Evolutionary conservation across 2,113 vertebrate species (phyloP), one percentile per base, ranked within the genome.

Genomic region (Mobula hypostoma): DNA sequence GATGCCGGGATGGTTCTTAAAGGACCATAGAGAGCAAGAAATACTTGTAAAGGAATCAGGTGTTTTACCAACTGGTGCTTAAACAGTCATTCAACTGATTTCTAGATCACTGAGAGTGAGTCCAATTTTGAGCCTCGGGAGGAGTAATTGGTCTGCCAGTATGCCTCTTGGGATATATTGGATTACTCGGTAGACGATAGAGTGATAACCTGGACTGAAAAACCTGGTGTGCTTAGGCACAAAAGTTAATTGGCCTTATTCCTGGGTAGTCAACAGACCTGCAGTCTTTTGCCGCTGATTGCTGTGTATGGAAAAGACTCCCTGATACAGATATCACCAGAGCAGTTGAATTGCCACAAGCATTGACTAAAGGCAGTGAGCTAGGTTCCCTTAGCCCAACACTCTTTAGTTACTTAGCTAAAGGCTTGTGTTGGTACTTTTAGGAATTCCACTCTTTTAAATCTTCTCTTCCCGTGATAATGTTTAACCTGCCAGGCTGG

Each of bases 361-460:
- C 40, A 11, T 19, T 74, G 19, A 40, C 9, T 32, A 32, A 70
- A 32, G 15, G n/a, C 27, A 32, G 27, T n/a, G 29, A 32, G 29
- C 70, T 5, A 93, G 19, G 8, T 56, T 93, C 8, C 68, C 70
- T 74, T 74, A 74, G 9, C 24, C 91, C 36, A 76, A 72, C 70
- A 32, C 61, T 17, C 40, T 76, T 74, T 93, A 12, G 91, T 76
- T 93, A 93, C 56, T 93, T 36, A 74, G 74, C 48, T 48, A 48
- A 48, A 29, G 74, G 36, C 66, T 93, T 74, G 70, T 29, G n/a
- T 93, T 56, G 56, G 36, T 93, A 70, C 21, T 19, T 74, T 93
- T 72, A 74, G 68, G 70, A 93, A 93, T 93, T 76, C 68, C 70
- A 93, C 9, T 76, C 70, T 74, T 93, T 74, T 74, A 93, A 74